These are phyloP conservation scores for Micromussa lordhowensis DNA, from an alignment of 92 coral and sea anemone species.

Conservation along the genomic window DNA sequence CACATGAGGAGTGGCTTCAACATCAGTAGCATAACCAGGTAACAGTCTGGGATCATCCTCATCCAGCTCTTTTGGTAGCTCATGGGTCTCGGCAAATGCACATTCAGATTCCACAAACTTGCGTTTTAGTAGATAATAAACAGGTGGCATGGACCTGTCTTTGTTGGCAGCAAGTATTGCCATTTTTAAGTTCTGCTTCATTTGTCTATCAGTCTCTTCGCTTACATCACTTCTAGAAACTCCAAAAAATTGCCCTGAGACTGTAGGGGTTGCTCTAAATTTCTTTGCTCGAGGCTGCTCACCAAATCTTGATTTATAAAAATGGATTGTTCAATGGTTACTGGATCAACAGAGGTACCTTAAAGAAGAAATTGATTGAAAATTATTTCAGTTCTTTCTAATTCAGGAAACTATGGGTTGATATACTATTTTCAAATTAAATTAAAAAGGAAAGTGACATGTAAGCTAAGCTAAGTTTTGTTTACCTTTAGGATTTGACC, in stretches of 20 bases:
- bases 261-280: no score
- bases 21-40: slow-evolving; percentile 28
- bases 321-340: slow-evolving; percentile 40
- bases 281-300: slow-evolving; percentile 44
- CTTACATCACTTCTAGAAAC: background rate
- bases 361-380: slow-evolving; percentile 14
- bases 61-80: background rate
- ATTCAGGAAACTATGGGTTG: background rate
- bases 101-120: no score
- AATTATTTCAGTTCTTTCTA: background rate
- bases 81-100: no score
- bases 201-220: slow-evolving; percentile 21
- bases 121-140: slow-evolving; percentile 25
- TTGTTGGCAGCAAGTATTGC: slow-evolving; percentile 48
- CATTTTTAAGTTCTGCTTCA: slow-evolving; percentile 39
- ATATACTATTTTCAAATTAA: slow-evolving; percentile 9
- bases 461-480: slow-evolving; percentile 30
- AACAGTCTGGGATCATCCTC: slow-evolving; percentile 35
- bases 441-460: slow-evolving; percentile 15
- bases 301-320: slow-evolving; percentile 47
- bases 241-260: slow-evolving; percentile 44
- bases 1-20: slow-evolving; percentile 45
- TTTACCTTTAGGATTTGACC: slow-evolving; percentile 69
- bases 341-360: slow-evolving; percentile 28
- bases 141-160: slow-evolving; percentile 50